Conservation (phyloP, 2,888 invertebrate genomes). For the Mystacides longicornis region DNA sequence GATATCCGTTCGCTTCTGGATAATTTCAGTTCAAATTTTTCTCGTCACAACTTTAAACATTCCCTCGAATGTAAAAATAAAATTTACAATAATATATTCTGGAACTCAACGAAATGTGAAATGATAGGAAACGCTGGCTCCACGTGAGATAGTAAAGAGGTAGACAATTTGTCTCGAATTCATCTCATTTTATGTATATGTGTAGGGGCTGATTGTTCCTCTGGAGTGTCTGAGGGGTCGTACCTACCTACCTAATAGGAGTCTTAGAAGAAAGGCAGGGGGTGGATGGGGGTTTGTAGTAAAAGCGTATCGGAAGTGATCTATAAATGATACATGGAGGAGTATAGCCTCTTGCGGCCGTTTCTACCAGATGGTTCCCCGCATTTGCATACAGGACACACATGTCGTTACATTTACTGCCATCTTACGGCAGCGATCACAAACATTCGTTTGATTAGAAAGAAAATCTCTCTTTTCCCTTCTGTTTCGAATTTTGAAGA, state of each 20-base stretch:
- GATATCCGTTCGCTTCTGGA: too few relatives aligned
- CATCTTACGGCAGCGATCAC: background rate
- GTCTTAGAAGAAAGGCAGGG: background rate
- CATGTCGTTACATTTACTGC: background rate
- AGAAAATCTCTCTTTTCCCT: too few relatives aligned
- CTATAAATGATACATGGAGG: constrained; percentile 4
- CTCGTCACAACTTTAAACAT: too few relatives aligned
- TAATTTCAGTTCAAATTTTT: too few relatives aligned
- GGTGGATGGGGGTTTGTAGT: background rate
- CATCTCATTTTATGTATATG: background rate
- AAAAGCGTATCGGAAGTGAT: background rate
- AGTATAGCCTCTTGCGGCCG: constrained; percentile 8
- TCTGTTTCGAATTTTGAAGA: too few relatives aligned
- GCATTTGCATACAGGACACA: constrained; percentile 20
- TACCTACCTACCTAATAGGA: too few relatives aligned
- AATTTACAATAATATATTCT: too few relatives aligned
- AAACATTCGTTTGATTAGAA: too few relatives aligned
- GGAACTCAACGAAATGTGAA: background rate
- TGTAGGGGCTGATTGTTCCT: background rate
- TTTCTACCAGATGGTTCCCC: constrained; percentile 15
- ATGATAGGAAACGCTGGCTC: background rate
- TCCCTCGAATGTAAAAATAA: too few relatives aligned
- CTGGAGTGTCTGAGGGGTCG: background rate
- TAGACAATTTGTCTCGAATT: constrained; percentile 1
- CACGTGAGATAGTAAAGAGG: background rate